Evolutionary conservation across 1,140 invertebrate species (phyloP).

Genomic region (Limonius californicus): DNA sequence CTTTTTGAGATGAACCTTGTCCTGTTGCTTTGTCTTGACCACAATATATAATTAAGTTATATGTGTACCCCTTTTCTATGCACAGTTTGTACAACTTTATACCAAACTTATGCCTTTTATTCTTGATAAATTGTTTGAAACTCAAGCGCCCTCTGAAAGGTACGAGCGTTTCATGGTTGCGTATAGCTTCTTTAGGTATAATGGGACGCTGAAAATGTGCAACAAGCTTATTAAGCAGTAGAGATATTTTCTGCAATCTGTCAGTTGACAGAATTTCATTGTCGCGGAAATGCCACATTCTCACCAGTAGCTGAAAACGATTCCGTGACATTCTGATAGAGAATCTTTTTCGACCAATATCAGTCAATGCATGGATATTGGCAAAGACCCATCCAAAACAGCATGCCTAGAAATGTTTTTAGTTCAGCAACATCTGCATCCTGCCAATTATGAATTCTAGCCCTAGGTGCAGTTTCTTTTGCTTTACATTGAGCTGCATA

Average conservation of each 20-base stretch:
- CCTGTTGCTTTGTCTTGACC: slow-evolving; percentile 16
- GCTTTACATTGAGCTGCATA: not conserved
- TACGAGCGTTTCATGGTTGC: slow-evolving; percentile 37
- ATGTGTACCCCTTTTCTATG: slow-evolving; percentile 24
- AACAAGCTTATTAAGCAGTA: slow-evolving; percentile 30
- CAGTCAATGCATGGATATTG: not conserved
- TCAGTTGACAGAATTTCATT: slow-evolving; percentile 25
- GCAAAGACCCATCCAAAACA: slow-evolving; percentile 10
- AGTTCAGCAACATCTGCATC: not conserved
- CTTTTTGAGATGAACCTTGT: slow-evolving; percentile 28
- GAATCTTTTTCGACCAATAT: slow-evolving; percentile 13
- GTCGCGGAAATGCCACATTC: slow-evolving; percentile 43
- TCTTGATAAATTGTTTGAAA: slow-evolving; percentile 36
- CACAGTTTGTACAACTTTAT: slow-evolving; percentile 37
- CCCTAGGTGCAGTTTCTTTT: not conserved
- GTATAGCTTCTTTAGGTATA: slow-evolving; percentile 24
- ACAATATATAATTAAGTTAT: slow-evolving; percentile 30
- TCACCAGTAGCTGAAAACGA: slow-evolving; percentile 42
- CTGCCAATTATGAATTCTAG: slow-evolving; percentile 5
- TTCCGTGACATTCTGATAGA: slow-evolving; percentile 36
- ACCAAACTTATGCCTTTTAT: slow-evolving; percentile 31
- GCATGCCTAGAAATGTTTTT: slow-evolving; percentile 1
- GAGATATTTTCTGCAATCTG: slow-evolving; percentile 30
- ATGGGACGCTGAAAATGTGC: slow-evolving; percentile 35
- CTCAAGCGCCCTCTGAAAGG: slow-evolving; percentile 38